Evolutionary conservation across 35 echinoderm and acorn worm species (phyloP), one percentile per base, ranked within the genome.

Genomic region (Apostichopus parvimensis): DNA sequence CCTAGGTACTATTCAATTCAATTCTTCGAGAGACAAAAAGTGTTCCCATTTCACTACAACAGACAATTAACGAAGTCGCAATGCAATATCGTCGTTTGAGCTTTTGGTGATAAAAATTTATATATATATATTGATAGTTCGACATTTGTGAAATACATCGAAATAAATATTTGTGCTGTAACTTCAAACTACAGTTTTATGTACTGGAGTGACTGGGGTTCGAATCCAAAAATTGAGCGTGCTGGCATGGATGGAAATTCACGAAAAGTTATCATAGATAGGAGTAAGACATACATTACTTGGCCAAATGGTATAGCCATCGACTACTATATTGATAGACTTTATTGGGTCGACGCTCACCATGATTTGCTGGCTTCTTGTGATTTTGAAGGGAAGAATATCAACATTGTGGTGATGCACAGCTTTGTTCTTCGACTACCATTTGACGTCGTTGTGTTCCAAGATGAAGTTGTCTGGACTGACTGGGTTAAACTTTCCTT

Each of bases 191-290:
- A 26, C 80, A 97, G 96, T 12, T 95, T 75, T 28, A 95, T 99
- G 93, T 99, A 93, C 72, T 99, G 97, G 97, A 93, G 90, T 65
- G 97, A 99, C 70, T 96, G 97, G 97, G 97, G 95, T 73, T 18
- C 28, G 7, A 9, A n/a, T 3, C 25, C 95, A 18, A 95, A 84
- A 45, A 99, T 99, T 53, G 95, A 99, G 65, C 64, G 92, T 64
- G 97, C 97, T n/a, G 95, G 94, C 24, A 99, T 99, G 97, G 93
- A 99, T 66, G 97, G 97, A 24, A 26, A 24, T 6, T 64, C 21
- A 22, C 91, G 97, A 15, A 6, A 53, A 25, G 77, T 71, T 4
- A 90, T 99, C 25, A 87, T 99, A 17, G 70, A 94, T 65, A 12
- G 8, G n/a, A 45, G 15, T 5, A 89, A 80, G 5, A 57, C n/a